phyloP scores from a whole-genome alignment of 1,140 invertebrate species.

The Drosophila novamexicana region DNA sequence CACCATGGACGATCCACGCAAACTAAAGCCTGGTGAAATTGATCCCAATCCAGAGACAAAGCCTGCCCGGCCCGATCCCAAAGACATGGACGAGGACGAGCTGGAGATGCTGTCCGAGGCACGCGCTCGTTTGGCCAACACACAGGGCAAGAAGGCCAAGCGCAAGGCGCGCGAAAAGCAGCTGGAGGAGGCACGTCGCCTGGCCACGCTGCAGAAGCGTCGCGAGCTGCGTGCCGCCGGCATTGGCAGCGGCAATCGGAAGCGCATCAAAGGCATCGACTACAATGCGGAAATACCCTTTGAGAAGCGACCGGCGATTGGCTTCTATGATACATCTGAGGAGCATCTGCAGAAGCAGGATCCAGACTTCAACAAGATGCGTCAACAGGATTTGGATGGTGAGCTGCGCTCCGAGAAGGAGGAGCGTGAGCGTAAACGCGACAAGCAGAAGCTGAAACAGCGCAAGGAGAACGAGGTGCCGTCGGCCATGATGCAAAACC shows the following conservation, averaged over 20 bases:
- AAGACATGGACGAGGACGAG: conserved; percentile 99
- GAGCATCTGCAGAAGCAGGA: conserved; percentile 95
- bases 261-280: conserved; percentile 90
- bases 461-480: conserved; percentile 98
- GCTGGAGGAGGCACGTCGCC: conserved; percentile 97
- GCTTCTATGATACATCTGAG: conserved; percentile 97
- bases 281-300: conserved; percentile 99
- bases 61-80: conserved; percentile 99
- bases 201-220: conserved; percentile 98
- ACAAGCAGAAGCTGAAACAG: conserved; percentile 96
- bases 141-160: conserved; percentile 99
- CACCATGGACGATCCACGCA: conserved; percentile 96
- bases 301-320: conserved; percentile 95
- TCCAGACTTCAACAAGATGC: conserved; percentile 94
- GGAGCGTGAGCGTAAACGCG: conserved; percentile 94
- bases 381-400: conserved; percentile 97
- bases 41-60: conserved; percentile 99
- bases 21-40: conserved; percentile 99
- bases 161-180: conserved; percentile 99
- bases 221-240: conserved; percentile 98
- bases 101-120: conserved; percentile 99
- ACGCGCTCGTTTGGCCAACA: conserved; percentile 98
- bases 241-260: conserved; percentile 87
- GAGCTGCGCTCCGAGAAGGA: conserved; percentile 95
- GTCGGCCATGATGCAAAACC: conserved; percentile 93